Percentiles rank a stretch among this genome's conserved stretches.
These are phyloP conservation scores for Myodes glareolus DNA, from an alignment of 2,113 vertebrate species.

Conservation along the genomic window DNA sequence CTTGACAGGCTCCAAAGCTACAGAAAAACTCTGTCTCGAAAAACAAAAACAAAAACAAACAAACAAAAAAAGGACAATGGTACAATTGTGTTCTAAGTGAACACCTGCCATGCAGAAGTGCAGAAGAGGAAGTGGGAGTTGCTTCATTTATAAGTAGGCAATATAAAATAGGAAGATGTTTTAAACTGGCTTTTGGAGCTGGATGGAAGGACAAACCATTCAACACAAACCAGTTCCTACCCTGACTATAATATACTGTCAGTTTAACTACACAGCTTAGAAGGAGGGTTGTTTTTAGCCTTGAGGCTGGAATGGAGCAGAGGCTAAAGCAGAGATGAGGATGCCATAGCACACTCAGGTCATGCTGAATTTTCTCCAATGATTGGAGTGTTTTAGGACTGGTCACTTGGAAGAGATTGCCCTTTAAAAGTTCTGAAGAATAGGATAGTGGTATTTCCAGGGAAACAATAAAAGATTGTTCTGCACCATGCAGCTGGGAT, in stretches of 20 bases:
- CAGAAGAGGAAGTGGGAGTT: neutral
- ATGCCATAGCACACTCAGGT: neutral
- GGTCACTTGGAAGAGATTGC: constrained; percentile 34
- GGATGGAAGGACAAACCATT: neutral
- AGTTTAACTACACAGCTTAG: constrained; percentile 29
- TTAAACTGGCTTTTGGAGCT: neutral
- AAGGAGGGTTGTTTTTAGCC: neutral
- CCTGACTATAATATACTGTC: neutral
- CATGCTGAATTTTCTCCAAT: neutral
- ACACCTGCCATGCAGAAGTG: neutral
- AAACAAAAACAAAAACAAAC: too few species aligned
- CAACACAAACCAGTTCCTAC: neutral
- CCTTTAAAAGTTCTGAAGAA: neutral
- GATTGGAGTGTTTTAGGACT: neutral
- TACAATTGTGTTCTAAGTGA: neutral
- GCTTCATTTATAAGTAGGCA: constrained; percentile 8
- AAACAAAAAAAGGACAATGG: neutral
- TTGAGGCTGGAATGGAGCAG: neutral
- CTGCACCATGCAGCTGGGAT: neutral
- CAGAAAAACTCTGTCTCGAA: too few species aligned
- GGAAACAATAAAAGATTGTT: constrained; percentile 21
- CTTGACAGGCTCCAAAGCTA: too few species aligned
- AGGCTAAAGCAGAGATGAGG: neutral
- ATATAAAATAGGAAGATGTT: constrained; percentile 20
- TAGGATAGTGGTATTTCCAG: neutral